These are phyloP conservation scores for Lasius platythorax DNA, from an alignment of 2,888 invertebrate genomes.

Conservation along the genomic window DNA sequence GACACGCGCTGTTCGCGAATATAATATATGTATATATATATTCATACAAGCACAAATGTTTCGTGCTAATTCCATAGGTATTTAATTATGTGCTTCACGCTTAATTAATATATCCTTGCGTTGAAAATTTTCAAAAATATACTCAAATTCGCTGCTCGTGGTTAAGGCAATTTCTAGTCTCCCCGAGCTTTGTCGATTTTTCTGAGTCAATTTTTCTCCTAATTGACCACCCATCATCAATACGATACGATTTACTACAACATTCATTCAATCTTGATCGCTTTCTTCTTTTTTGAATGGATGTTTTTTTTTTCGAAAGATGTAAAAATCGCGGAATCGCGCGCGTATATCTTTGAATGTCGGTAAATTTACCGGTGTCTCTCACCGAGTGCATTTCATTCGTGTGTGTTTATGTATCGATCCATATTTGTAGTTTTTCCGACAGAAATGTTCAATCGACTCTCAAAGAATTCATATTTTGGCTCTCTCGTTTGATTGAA, in stretches of 20 bases:
- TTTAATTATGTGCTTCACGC: neutral
- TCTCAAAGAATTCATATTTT: neutral
- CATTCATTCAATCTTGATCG: neutral
- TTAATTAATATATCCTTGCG: neutral
- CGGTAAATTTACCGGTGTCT: neutral
- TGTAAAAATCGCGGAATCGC: neutral
- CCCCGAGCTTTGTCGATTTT: neutral
- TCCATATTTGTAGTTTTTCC: neutral
- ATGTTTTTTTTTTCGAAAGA: neutral
- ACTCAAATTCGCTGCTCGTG: neutral
- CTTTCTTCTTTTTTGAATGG: neutral
- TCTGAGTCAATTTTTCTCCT: neutral
- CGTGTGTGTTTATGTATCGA: conserved; percentile 20
- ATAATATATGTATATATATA: neutral
- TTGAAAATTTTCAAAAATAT: neutral
- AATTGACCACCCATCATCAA: neutral
- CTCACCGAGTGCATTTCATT: conserved; percentile 44
- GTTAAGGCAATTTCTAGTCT: conserved; percentile 30
- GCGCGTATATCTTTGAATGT: neutral
- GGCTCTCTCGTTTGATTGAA: neutral
- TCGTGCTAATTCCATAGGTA: neutral
- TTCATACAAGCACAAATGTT: neutral
- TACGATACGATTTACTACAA: neutral
- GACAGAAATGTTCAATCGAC: neutral
- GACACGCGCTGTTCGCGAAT: neutral